Percentiles rank a stretch among this genome's conserved stretches.
Evolutionary conservation across 2,797 vertebrate genomes (phyloP).

Genomic region (Labroides dimidiatus): DNA sequence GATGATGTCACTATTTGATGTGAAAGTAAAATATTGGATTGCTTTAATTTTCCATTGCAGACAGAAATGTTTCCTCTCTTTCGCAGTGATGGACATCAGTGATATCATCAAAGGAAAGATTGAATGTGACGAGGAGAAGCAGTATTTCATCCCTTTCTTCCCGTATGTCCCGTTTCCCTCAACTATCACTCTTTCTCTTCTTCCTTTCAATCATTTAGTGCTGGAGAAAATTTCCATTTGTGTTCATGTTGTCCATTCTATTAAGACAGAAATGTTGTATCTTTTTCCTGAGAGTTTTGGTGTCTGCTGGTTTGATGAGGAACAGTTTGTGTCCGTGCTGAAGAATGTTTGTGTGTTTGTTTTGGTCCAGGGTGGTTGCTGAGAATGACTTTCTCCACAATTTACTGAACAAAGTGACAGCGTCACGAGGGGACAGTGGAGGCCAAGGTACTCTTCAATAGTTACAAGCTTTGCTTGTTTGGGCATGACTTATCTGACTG

Average conservation of each 20-base stretch:
- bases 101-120: constrained; percentile 96
- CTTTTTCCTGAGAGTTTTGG: not conserved
- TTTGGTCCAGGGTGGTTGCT: constrained; percentile 85
- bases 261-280: constrained; percentile 4
- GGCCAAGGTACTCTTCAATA: constrained; percentile 90
- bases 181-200: not conserved
- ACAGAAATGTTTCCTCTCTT: constrained; percentile 49
- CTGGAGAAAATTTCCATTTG: not conserved
- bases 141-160: constrained; percentile 97
- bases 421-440: constrained; percentile 92
- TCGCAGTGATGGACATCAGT: constrained; percentile 97
- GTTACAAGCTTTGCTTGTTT: constrained; percentile 30
- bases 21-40: not conserved
- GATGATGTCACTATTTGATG: constrained; percentile 5
- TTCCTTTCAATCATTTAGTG: not conserved
- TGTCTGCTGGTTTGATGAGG: too few species aligned
- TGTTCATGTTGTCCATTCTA: not conserved
- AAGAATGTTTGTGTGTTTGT: constrained; percentile 43
- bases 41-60: constrained; percentile 29
- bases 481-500: not conserved
- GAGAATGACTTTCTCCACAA: constrained; percentile 96
- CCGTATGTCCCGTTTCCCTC: constrained; percentile 82
- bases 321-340: too few species aligned
- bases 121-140: constrained; percentile 97
- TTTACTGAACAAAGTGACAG: constrained; percentile 92